phyloP scores from a whole-genome alignment of 2,888 invertebrate genomes.

The Gymnocheta viridis region DNA sequence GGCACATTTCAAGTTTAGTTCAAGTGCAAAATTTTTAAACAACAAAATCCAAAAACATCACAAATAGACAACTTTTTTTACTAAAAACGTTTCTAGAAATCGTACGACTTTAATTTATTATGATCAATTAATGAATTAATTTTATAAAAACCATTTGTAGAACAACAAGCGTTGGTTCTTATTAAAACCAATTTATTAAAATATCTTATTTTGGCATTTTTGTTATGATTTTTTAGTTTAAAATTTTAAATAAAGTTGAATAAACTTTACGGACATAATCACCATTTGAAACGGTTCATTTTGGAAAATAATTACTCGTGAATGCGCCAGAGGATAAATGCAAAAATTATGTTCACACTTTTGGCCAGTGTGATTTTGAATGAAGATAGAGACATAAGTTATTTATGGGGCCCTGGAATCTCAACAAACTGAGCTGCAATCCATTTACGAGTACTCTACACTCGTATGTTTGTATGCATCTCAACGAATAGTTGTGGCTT shows the following conservation, averaged over 20 bases:
- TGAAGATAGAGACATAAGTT: conserved; percentile 42
- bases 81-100: too few species aligned
- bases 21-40: too few species aligned
- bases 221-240: neutral
- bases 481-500: neutral
- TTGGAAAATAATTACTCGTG: conserved; percentile 31
- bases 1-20: too few species aligned
- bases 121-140: too few species aligned
- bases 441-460: neutral
- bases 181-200: neutral
- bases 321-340: conserved; percentile 37
- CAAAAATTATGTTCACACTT: conserved; percentile 54
- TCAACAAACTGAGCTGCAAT: neutral
- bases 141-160: too few species aligned
- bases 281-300: conserved; percentile 3
- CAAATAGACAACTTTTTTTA: too few species aligned
- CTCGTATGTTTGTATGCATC: too few species aligned
- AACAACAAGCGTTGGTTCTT: too few species aligned
- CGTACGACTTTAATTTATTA: too few species aligned
- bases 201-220: neutral
- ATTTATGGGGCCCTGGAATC: neutral
- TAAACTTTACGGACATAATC: neutral
- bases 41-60: too few species aligned
- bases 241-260: neutral
- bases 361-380: conserved; percentile 33